Percentiles rank a stretch among this genome's conserved stretches.
Evolutionary conservation across 2,797 vertebrate genomes (phyloP).

Genomic region (Enoplosus armatus): DNA sequence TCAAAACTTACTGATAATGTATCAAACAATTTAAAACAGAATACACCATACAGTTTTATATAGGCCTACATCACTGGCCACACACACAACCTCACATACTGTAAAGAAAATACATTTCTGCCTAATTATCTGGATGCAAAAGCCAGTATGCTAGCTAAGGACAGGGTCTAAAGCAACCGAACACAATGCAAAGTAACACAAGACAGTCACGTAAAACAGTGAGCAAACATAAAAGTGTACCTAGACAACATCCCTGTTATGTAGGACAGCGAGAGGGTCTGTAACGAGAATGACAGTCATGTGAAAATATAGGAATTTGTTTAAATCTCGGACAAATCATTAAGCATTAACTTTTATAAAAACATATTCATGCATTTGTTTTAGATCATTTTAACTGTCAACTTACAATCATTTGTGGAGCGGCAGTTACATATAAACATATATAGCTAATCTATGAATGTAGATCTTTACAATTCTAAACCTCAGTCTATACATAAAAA

Average conservation of each 20-base stretch:
- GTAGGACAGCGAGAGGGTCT: constrained; percentile 96
- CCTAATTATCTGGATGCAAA: constrained; percentile 11
- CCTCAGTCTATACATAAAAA: background rate
- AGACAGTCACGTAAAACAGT: background rate
- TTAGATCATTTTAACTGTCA: background rate
- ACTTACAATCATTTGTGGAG: background rate
- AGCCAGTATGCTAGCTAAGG: constrained; percentile 5
- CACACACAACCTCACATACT: background rate
- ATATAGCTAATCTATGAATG: background rate
- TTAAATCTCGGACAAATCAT: background rate
- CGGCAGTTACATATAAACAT: background rate
- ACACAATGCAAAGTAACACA: background rate
- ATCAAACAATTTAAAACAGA: background rate
- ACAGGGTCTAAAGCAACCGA: constrained; percentile 13
- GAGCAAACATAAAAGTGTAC: constrained; percentile 75
- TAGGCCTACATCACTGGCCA: background rate
- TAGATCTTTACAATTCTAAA: background rate
- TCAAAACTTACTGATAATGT: background rate
- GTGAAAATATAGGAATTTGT: background rate
- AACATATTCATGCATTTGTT: background rate
- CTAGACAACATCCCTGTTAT: constrained; percentile 96
- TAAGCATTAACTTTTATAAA: background rate
- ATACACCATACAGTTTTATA: background rate
- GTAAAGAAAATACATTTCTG: background rate
- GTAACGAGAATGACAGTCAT: constrained; percentile 66